Evolutionary conservation across 2,113 vertebrate species (phyloP).

Genomic region (Recurvirostra avosetta): DNA sequence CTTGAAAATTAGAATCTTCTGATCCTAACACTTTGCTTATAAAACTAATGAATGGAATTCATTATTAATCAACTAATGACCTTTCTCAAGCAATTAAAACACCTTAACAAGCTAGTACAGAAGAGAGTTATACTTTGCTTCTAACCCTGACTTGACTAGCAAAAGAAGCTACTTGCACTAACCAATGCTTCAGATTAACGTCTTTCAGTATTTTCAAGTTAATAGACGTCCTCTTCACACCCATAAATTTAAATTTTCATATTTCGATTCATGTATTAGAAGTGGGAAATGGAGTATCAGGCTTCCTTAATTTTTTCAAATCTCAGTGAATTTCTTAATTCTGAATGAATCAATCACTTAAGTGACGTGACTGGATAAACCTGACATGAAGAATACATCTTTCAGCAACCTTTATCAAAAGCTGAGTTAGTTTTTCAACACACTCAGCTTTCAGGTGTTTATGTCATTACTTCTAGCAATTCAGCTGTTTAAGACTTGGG

Average conservation of each 20-base stretch:
- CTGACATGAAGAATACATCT: not conserved
- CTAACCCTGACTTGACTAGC: not conserved
- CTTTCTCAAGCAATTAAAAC: not conserved
- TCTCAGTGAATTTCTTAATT: not conserved
- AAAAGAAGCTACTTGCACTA: not conserved
- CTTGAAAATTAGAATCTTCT: not conserved
- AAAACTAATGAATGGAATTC: not conserved
- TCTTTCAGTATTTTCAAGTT: not conserved
- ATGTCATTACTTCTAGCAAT: not conserved
- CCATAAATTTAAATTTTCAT: not conserved
- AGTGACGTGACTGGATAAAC: not conserved
- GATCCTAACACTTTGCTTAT: not conserved
- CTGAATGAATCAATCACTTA: not conserved
- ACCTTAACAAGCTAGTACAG: not conserved
- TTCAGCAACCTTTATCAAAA: not conserved
- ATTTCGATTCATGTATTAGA: not conserved
- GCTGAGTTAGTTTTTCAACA: not conserved
- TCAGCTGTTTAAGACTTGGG: not conserved
- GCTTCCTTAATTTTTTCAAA: not conserved
- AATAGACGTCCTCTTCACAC: not conserved
- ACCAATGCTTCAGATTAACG: not conserved
- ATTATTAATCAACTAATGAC: not conserved
- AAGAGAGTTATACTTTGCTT: not conserved
- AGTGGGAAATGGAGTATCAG: not conserved
- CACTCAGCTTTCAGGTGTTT: not conserved